A percentile compares a stretch with the other conserved stretches of the same genome.
These are phyloP conservation scores for Noctua fimbriata DNA, from an alignment of 2,888 invertebrate species.

Conservation along the genomic window DNA sequence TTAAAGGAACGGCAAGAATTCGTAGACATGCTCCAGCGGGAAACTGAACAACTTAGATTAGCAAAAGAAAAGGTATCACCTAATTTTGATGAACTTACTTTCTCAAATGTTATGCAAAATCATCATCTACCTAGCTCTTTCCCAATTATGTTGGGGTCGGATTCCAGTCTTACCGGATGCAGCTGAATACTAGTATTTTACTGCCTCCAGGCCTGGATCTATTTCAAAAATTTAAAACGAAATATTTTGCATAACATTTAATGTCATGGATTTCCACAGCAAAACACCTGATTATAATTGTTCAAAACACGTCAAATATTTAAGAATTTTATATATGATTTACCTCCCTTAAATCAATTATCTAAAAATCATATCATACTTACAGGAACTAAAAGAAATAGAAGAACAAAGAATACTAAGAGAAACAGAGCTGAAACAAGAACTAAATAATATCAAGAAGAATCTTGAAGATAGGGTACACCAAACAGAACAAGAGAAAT, in stretches of 20 bases:
- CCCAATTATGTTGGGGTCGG: no score
- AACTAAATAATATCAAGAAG: slow-evolving; percentile 81
- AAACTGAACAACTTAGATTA: slow-evolving; percentile 83
- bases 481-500: slow-evolving; percentile 83
- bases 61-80: slow-evolving; percentile 84
- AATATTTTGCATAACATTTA: not conserved
- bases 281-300: not conserved
- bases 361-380: not conserved
- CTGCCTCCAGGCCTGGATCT: not conserved
- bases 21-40: slow-evolving; percentile 78
- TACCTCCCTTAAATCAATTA: no score
- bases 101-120: not conserved
- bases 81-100: not conserved
- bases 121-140: no score
- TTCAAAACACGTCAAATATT: no score
- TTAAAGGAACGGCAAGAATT: slow-evolving; percentile 84
- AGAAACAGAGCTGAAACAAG: slow-evolving; percentile 81
- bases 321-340: no score
- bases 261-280: not conserved
- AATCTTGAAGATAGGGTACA: slow-evolving; percentile 82
- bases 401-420: slow-evolving; percentile 80
- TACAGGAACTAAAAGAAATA: slow-evolving; percentile 82
- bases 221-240: not conserved
- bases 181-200: no score
- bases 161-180: no score